A percentile compares a stretch with the other conserved stretches of the same genome.
These are phyloP conservation scores for Ariolimax columbianus DNA, from an alignment of 2,888 invertebrate species.

Conservation along the genomic window DNA sequence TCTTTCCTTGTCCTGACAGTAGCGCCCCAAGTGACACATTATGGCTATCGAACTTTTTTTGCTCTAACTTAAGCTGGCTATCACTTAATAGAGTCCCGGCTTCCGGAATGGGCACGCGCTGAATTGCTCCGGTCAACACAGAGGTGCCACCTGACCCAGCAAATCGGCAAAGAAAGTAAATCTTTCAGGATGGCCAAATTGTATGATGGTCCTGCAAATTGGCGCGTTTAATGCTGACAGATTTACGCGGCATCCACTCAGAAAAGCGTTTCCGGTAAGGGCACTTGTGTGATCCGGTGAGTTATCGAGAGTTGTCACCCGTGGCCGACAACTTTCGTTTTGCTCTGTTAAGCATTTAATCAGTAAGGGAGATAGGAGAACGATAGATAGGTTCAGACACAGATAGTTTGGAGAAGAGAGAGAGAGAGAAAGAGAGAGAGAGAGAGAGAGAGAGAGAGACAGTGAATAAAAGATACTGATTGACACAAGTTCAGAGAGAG, in stretches of 20 bases:
- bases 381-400: neutral
- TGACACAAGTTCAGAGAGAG: constrained; percentile 11
- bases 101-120: neutral
- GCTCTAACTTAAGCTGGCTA: neutral
- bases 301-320: constrained; percentile 21
- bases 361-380: neutral
- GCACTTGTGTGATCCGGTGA: constrained; percentile 17
- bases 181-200: constrained; percentile 40
- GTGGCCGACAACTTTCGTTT: constrained; percentile 9
- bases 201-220: constrained; percentile 33
- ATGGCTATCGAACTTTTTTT: neutral
- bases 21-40: neutral
- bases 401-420: neutral
- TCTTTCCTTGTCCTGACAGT: too few species aligned
- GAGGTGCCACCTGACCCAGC: constrained; percentile 19
- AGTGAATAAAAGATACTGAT: neutral
- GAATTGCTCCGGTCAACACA: constrained; percentile 28
- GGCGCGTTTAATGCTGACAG: constrained; percentile 36
- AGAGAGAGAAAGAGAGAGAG: constrained; percentile 19
- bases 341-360: constrained; percentile 18
- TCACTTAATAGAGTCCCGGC: neutral
- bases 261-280: constrained; percentile 16
- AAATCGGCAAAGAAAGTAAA: constrained; percentile 36
- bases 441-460: neutral
- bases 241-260: constrained; percentile 37